Conservation (phyloP, 2,113 vertebrate species). For the Hippopotamus amphibius region DNA sequence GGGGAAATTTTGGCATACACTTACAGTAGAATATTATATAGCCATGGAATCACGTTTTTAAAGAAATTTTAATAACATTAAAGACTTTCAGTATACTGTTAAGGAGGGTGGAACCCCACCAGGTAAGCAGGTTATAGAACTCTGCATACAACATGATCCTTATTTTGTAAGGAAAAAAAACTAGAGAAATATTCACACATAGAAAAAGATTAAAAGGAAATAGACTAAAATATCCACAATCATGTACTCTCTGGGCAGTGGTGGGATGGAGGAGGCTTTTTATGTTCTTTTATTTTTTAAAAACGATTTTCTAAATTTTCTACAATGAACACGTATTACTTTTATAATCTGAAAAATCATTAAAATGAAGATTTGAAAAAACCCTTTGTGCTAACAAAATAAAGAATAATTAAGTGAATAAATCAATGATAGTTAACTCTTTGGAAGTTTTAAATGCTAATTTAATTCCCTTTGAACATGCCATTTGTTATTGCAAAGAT, state of each 20-base stretch:
- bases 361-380: constrained; percentile 44
- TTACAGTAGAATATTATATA: constrained; percentile 4
- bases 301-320: constrained; percentile 18
- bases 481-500: constrained; percentile 13
- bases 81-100: neutral
- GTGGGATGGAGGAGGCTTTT: constrained; percentile 25
- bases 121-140: constrained; percentile 7
- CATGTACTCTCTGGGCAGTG: neutral
- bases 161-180: constrained; percentile 37
- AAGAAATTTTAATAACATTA: constrained; percentile 26
- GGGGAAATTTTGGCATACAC: neutral
- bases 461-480: constrained; percentile 51
- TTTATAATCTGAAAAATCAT: constrained; percentile 46
- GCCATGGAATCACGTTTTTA: neutral
- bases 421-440: constrained; percentile 9
- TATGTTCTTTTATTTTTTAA: constrained; percentile 50
- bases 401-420: constrained; percentile 34
- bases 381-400: constrained; percentile 40
- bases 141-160: neutral
- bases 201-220: constrained; percentile 32
- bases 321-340: constrained; percentile 7
- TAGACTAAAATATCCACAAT: neutral
- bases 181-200: neutral
- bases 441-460: constrained; percentile 41
- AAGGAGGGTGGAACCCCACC: neutral